phyloP scores from a whole-genome alignment of 2,888 invertebrate genomes.

The Hyalella azteca region DNA sequence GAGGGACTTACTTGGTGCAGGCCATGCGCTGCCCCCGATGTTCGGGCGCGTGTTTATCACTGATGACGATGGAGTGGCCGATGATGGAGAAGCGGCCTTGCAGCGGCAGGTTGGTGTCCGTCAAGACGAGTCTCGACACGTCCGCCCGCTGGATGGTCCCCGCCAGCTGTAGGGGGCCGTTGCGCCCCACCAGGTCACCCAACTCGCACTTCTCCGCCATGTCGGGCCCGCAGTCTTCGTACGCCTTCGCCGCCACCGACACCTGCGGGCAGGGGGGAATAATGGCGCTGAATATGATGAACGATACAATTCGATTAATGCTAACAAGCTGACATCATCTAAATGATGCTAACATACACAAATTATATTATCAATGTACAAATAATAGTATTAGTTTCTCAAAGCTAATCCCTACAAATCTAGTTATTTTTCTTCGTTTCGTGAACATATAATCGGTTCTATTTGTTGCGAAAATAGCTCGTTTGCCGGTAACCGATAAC shows the following conservation, averaged over 20 bases:
- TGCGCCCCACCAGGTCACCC: constrained; percentile 73
- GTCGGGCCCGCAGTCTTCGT: constrained; percentile 62
- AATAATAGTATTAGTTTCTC: too few relatives aligned
- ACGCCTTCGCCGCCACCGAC: constrained; percentile 59
- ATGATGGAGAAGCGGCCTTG: constrained; percentile 77
- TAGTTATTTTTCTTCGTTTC: too few relatives aligned
- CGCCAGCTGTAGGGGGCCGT: constrained; percentile 75
- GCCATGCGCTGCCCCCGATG: constrained; percentile 87
- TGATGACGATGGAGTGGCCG: constrained; percentile 83
- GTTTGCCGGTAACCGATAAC: too few relatives aligned
- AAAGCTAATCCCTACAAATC: too few relatives aligned
- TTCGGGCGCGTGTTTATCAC: constrained; percentile 84
- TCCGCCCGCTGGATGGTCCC: constrained; percentile 70
- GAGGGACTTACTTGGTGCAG: constrained; percentile 71
- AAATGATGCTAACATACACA: too few relatives aligned
- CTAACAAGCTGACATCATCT: too few relatives aligned
- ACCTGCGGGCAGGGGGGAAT: too few relatives aligned
- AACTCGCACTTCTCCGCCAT: constrained; percentile 63
- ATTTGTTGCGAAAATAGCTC: too few relatives aligned
- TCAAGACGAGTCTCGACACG: constrained; percentile 76
- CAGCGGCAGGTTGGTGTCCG: constrained; percentile 77
- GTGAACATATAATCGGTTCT: too few relatives aligned
- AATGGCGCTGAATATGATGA: too few relatives aligned
- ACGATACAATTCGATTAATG: too few relatives aligned
- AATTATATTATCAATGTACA: too few relatives aligned